Percentiles rank a stretch among this genome's conserved stretches.
Conservation (phyloP, 2,113 vertebrate species). For the Rhombomys opimus region DNA sequence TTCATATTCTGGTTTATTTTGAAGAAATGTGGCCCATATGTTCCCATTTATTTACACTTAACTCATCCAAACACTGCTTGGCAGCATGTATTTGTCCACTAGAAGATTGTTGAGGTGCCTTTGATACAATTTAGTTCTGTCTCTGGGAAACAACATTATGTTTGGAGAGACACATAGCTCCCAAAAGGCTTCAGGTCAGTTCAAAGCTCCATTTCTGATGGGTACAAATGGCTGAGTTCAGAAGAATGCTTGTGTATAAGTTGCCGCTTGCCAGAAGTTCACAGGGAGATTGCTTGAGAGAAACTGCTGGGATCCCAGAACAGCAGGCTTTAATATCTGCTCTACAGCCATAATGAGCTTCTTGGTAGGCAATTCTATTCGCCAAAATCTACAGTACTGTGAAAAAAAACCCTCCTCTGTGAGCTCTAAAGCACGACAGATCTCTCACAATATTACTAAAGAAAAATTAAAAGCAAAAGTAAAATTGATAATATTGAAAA, state of each 20-base stretch:
- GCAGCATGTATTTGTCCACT: conserved; percentile 14
- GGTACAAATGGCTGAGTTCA: conserved; percentile 30
- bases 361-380: conserved; percentile 16
- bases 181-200: conserved; percentile 20
- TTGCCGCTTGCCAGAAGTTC: conserved; percentile 13
- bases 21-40: conserved; percentile 58
- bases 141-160: conserved; percentile 32
- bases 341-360: neutral
- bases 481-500: neutral
- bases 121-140: conserved; percentile 66
- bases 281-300: neutral
- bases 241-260: conserved; percentile 1
- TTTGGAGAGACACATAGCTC: conserved; percentile 54
- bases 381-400: conserved; percentile 12
- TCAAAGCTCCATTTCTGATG: conserved; percentile 49
- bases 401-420: neutral
- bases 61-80: conserved; percentile 60
- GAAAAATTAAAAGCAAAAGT: conserved; percentile 53
- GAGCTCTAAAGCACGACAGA: neutral
- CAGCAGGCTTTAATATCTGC: neutral
- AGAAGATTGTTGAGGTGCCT: conserved; percentile 57
- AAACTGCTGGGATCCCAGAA: neutral
- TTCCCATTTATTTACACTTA: conserved; percentile 64
- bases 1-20: conserved; percentile 71
- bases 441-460: neutral